phyloP scores from a whole-genome alignment of 2,888 invertebrate species.

The Perdita meconis region DNA sequence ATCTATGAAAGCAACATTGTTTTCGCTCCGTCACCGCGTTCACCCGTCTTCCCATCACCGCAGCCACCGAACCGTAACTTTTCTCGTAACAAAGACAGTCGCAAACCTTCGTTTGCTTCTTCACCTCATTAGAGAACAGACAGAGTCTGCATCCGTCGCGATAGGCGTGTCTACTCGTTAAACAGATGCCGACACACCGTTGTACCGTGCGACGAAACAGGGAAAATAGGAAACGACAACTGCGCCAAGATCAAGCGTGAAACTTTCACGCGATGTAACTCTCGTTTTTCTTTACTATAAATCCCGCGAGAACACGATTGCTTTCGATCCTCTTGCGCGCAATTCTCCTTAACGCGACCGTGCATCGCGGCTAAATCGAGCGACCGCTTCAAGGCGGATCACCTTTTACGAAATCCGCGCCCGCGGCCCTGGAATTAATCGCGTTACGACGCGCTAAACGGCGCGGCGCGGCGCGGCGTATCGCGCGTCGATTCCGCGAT shows the following conservation, averaged over 20 bases:
- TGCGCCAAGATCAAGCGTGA: constrained; percentile 66
- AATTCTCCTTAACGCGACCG: constrained; percentile 28
- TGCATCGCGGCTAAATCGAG: background rate
- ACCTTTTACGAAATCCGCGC: constrained; percentile 1
- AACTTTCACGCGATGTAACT: constrained; percentile 65
- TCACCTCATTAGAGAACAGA: background rate
- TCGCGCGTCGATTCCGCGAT: background rate
- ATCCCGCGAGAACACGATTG: constrained; percentile 17
- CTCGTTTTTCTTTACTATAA: constrained; percentile 34
- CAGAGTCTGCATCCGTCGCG: background rate
- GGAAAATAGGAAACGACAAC: constrained; percentile 65
- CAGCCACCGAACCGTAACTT: constrained; percentile 19
- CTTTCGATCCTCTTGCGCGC: constrained; percentile 36
- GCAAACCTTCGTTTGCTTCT: background rate
- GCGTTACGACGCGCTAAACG: background rate
- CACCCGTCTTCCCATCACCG: background rate
- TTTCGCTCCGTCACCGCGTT: constrained; percentile 11
- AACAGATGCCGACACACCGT: constrained; percentile 8
- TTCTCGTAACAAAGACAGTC: background rate
- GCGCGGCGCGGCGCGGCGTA: no score
- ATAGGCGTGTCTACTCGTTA: constrained; percentile 6
- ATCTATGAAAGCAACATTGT: constrained; percentile 27
- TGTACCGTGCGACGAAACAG: background rate
- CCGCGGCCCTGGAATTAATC: background rate
- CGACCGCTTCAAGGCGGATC: constrained; percentile 25